These are phyloP conservation scores for Malurus leucopterus DNA, from an alignment of 2,797 vertebrate species.

Conservation along the genomic window DNA sequence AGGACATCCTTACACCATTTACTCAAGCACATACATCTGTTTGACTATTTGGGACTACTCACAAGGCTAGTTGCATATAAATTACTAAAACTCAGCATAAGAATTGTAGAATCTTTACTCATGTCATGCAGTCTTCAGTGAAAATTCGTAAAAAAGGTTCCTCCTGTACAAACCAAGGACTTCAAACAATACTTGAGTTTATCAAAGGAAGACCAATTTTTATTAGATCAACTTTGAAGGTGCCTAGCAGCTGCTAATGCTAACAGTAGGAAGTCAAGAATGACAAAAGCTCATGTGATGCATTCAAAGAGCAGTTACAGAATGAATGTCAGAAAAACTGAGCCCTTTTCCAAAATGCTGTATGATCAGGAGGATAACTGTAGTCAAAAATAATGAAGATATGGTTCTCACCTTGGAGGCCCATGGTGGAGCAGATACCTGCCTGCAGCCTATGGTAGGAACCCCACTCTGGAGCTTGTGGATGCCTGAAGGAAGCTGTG, in stretches of 20 bases:
- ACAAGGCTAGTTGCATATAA: neutral
- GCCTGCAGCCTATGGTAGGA: neutral
- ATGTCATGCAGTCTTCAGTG: neutral
- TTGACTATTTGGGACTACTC: neutral
- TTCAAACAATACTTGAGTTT: neutral
- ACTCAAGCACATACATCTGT: neutral
- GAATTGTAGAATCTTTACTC: neutral
- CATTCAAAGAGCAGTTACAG: neutral
- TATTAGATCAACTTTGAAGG: neutral
- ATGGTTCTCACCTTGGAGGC: neutral
- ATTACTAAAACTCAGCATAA: neutral
- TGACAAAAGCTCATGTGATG: neutral
- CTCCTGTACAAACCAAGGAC: neutral
- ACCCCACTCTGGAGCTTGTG: neutral
- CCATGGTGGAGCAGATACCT: neutral
- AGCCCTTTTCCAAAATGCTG: neutral
- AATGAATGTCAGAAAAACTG: neutral
- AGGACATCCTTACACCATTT: neutral
- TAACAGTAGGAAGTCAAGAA: neutral
- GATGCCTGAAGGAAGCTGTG: neutral
- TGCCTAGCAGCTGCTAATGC: neutral
- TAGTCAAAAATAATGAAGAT: neutral
- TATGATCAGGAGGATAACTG: neutral
- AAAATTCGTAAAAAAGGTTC: neutral
- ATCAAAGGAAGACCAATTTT: neutral